phyloP scores from a whole-genome alignment of 1,140 invertebrate genomes.

The Trichonephila clavata region DNA sequence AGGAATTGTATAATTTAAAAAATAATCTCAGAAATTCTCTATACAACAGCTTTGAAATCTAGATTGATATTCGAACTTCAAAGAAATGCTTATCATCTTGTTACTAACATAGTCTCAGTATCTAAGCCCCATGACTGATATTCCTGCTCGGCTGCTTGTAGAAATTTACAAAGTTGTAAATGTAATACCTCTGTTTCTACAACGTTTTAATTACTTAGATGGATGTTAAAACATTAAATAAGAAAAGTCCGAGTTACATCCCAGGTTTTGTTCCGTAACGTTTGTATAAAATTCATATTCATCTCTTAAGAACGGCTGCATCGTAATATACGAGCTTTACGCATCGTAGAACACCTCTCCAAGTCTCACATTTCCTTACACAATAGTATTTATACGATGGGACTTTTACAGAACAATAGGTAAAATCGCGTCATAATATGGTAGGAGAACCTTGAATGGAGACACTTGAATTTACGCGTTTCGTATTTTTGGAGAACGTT shows the following conservation, averaged over 20 bases:
- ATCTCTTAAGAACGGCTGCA: neutral
- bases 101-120: no score
- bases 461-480: neutral
- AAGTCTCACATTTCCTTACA: neutral
- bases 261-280: neutral
- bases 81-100: no score
- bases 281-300: neutral
- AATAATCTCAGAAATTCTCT: no score
- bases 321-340: neutral
- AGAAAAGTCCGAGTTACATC: neutral
- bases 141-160: no score
- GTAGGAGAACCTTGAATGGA: neutral
- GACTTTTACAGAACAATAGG: neutral
- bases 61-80: no score
- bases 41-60: no score
- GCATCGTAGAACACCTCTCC: neutral
- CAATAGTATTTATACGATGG: neutral
- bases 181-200: no score
- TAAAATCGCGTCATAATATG: neutral
- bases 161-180: no score
- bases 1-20: no score
- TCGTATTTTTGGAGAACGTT: no score
- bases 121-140: no score
- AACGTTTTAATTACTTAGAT: neutral
- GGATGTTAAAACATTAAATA: neutral